phyloP scores from a whole-genome alignment of 2,797 vertebrate species.

The Hemitrygon akajei region DNA sequence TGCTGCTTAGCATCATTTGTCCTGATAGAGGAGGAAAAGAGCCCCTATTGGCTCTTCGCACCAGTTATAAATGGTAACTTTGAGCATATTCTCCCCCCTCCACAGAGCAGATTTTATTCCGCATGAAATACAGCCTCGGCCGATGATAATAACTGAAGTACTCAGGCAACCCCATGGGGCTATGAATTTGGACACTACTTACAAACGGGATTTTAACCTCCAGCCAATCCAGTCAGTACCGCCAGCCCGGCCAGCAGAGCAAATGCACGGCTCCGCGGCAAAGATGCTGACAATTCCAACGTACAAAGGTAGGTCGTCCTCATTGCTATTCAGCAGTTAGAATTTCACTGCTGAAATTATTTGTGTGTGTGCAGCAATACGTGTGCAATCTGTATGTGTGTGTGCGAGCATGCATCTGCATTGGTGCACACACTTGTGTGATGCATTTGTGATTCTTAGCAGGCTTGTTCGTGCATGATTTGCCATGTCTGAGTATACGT shows the following conservation, averaged over 20 bases:
- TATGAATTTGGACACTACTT: slow-evolving; percentile 52
- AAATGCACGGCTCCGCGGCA: slow-evolving; percentile 17
- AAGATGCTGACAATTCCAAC: slow-evolving; percentile 49
- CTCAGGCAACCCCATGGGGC: slow-evolving; percentile 43
- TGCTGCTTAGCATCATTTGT: neutral
- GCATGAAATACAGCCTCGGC: slow-evolving; percentile 47
- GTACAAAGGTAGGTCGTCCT: slow-evolving; percentile 46
- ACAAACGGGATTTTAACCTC: slow-evolving; percentile 50
- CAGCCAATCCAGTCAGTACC: slow-evolving; percentile 38
- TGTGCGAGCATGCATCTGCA: too few species aligned
- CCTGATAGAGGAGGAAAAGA: neutral
- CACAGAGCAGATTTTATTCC: slow-evolving; percentile 50
- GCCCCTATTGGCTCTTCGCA: neutral
- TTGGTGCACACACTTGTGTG: too few species aligned
- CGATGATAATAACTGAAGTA: slow-evolving; percentile 38
- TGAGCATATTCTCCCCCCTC: slow-evolving; percentile 34
- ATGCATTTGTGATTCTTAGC: too few species aligned
- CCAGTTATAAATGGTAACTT: neutral
- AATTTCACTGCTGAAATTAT: neutral
- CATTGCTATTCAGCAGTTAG: neutral
- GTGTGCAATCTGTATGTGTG: too few species aligned
- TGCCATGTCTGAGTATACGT: too few species aligned
- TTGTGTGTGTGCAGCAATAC: neutral
- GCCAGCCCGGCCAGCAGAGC: slow-evolving; percentile 43
- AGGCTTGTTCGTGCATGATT: too few species aligned